phyloP scores from a whole-genome alignment of 2,888 invertebrate genomes.

The Strigamia maritima region DNA sequence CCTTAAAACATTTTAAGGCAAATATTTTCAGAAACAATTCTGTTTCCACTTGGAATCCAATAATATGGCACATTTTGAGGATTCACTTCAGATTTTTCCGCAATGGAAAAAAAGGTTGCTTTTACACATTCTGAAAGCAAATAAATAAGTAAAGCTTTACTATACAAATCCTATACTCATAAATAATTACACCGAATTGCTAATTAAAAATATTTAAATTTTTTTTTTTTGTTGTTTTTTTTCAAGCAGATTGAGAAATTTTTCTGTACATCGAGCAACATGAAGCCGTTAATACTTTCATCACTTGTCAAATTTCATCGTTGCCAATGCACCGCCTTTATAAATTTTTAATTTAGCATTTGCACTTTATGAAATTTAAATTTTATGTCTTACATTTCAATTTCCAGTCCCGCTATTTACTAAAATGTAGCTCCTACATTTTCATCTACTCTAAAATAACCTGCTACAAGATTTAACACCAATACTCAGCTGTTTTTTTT shows the following conservation, averaged over 20 bases:
- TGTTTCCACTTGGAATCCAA: constrained; percentile 18
- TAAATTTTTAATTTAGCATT: not conserved
- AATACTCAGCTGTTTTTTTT: not conserved
- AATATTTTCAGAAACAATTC: constrained; percentile 15
- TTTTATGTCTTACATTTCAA: not conserved
- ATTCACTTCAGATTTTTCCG: constrained; percentile 18
- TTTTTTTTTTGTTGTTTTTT: too few relatives aligned
- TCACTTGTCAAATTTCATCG: not conserved
- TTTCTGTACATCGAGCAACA: constrained; percentile 19
- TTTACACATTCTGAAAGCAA: constrained; percentile 10
- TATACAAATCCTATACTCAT: not conserved
- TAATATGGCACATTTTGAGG: constrained; percentile 30
- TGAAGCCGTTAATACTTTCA: not conserved
- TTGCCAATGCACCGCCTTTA: not conserved
- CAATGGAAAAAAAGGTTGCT: constrained; percentile 6
- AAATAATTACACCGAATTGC: constrained; percentile 9
- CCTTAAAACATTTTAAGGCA: constrained; percentile 32
- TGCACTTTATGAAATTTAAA: not conserved
- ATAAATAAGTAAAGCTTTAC: not conserved
- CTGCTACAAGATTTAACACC: constrained; percentile 11
- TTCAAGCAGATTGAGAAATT: not conserved
- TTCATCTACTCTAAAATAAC: not conserved
- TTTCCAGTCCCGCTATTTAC: not conserved
- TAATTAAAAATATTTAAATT: constrained; percentile 1
- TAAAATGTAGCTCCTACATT: not conserved